A percentile compares a stretch with the other conserved stretches of the same genome.
Conservation (phyloP, 1,140 invertebrate species). For the Gonioctena quinquepunctata region DNA sequence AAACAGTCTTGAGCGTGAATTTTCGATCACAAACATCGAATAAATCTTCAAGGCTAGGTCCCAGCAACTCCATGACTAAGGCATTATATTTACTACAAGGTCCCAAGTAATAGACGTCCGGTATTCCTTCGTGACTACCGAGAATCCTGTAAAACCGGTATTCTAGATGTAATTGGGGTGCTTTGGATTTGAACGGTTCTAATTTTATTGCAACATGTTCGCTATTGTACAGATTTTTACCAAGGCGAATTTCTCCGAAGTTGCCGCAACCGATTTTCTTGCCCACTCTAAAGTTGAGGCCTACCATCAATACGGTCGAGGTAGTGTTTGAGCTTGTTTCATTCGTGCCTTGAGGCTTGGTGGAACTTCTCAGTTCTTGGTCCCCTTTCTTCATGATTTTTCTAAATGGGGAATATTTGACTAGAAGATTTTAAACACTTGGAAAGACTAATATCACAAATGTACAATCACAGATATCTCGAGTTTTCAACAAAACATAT, state of each 20-base stretch:
- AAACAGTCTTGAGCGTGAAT: conserved; percentile 97
- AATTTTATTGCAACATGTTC: conserved; percentile 99
- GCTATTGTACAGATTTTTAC: conserved; percentile 99
- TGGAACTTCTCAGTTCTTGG: background rate
- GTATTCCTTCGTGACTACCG: conserved; percentile 94
- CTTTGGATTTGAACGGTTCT: conserved; percentile 99
- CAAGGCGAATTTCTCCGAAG: conserved; percentile 98
- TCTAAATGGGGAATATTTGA: background rate
- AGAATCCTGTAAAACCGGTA: conserved; percentile 98
- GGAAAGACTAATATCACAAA: background rate
- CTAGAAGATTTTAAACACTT: conserved; percentile 17
- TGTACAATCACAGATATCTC: background rate
- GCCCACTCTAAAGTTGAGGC: conserved; percentile 98
- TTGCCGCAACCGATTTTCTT: conserved; percentile 99
- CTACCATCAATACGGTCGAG: conserved; percentile 94
- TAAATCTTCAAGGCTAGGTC: conserved; percentile 97
- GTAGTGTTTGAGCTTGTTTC: conserved; percentile 60
- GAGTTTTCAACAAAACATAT: too few relatives aligned
- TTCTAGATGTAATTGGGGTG: conserved; percentile 98
- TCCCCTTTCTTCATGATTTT: conserved; percentile 11
- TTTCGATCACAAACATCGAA: conserved; percentile 98
- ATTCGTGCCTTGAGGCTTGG: background rate
- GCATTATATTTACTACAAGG: conserved; percentile 99
- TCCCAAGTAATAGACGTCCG: conserved; percentile 98
- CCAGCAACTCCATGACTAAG: conserved; percentile 97